These are phyloP conservation scores for Petaurus breviceps DNA, from an alignment of 2,113 vertebrate genomes.

Conservation along the genomic window DNA sequence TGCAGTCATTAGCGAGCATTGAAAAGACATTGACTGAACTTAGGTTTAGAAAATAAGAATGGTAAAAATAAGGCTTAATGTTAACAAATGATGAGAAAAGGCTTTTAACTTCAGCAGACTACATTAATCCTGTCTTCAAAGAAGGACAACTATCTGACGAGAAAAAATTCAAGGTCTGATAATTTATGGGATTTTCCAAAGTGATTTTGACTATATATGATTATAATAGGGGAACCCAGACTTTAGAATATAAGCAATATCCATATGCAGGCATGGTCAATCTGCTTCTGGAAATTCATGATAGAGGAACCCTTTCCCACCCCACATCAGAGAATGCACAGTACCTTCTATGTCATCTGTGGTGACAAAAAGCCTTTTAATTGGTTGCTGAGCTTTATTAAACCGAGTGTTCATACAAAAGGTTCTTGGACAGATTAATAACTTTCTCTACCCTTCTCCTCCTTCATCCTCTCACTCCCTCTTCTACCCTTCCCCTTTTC, in stretches of 20 bases:
- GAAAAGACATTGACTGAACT: not conserved
- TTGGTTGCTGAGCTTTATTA: not conserved
- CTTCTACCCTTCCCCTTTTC: not conserved
- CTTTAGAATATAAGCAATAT: not conserved
- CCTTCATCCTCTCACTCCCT: not conserved
- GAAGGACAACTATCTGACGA: not conserved
- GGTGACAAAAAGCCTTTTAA: not conserved
- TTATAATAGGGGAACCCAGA: not conserved
- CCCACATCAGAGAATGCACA: not conserved
- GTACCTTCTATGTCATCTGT: not conserved
- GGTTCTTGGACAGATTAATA: not conserved
- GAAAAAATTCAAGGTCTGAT: not conserved
- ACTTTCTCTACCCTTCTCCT: not conserved
- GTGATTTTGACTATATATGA: not conserved
- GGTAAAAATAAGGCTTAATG: not conserved
- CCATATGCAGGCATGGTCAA: not conserved
- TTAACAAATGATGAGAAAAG: not conserved
- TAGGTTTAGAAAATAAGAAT: not conserved
- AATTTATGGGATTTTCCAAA: not conserved
- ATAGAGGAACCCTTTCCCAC: not conserved
- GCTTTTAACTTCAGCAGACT: not conserved
- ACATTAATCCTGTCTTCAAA: not conserved
- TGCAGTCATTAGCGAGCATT: not conserved
- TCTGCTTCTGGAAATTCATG: not conserved
- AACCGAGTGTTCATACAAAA: not conserved